Conservation (phyloP, 2,113 vertebrate species). For the Actenoides lindsayi region DNA sequence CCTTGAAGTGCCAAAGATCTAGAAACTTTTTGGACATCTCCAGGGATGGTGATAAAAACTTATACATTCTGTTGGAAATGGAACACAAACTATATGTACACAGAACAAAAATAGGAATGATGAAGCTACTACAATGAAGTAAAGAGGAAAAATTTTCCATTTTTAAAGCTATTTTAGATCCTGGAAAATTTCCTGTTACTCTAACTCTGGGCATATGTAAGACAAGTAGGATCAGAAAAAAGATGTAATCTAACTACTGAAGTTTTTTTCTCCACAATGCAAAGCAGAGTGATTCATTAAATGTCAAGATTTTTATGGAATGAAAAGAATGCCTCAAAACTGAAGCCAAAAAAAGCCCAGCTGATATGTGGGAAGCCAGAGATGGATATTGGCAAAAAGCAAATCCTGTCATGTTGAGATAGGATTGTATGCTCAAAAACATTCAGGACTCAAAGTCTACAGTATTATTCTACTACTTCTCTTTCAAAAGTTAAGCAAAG, state of each 20-base stretch:
- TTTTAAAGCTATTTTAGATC: not conserved
- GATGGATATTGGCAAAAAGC: not conserved
- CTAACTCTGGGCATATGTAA: not conserved
- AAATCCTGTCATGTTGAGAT: not conserved
- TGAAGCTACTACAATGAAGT: not conserved
- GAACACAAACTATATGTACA: not conserved
- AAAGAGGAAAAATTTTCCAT: not conserved
- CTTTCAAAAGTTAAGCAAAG: not conserved
- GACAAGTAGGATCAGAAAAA: not conserved
- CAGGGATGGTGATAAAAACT: not conserved
- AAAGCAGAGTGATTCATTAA: not conserved
- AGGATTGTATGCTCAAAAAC: rapidly evolving
- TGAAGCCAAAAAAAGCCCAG: not conserved
- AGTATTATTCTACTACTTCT: not conserved
- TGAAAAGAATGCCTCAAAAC: not conserved
- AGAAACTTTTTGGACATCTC: too few relatives aligned
- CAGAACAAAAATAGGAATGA: not conserved
- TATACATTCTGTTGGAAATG: not conserved
- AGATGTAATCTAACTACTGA: not conserved
- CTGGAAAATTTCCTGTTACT: not conserved
- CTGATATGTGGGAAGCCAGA: not conserved
- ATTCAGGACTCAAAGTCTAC: not conserved
- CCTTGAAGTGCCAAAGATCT: too few relatives aligned
- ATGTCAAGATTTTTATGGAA: not conserved
- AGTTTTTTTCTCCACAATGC: not conserved